Evolutionary conservation across 2,797 vertebrate species (phyloP).

Genomic region (Acipenser transmontanus): DNA sequence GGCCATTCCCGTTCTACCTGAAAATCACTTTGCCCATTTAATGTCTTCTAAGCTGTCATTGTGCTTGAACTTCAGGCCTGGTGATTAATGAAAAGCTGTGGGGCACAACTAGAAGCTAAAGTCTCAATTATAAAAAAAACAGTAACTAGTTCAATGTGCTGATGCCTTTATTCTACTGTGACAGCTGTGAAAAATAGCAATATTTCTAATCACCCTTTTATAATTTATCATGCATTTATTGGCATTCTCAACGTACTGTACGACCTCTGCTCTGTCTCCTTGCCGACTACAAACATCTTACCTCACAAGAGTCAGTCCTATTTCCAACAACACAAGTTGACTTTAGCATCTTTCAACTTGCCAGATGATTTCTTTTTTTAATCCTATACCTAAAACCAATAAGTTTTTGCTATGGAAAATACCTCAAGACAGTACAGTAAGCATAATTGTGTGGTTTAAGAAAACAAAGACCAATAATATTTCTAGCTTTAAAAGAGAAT

Average conservation of each 20-base stretch:
- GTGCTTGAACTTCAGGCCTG: slow-evolving; percentile 79
- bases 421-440: too few species aligned
- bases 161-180: slow-evolving; percentile 90
- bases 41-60: slow-evolving; percentile 86
- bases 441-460: too few species aligned
- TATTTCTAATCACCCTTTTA: slow-evolving; percentile 94
- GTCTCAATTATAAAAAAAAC: slow-evolving; percentile 98
- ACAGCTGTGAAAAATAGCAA: slow-evolving; percentile 95
- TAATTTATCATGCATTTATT: slow-evolving; percentile 96
- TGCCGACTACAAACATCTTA: too few species aligned
- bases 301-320: too few species aligned
- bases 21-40: slow-evolving; percentile 83
- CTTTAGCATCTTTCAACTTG: too few species aligned
- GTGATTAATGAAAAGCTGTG: slow-evolving; percentile 98
- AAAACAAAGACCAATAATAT: too few species aligned
- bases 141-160: slow-evolving; percentile 96
- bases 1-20: slow-evolving; percentile 77
- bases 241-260: slow-evolving; percentile 71
- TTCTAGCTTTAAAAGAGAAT: too few species aligned
- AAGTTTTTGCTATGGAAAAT: too few species aligned
- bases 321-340: too few species aligned
- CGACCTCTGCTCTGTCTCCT: slow-evolving; percentile 46
- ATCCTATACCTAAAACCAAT: too few species aligned
- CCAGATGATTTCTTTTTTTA: too few species aligned
- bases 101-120: slow-evolving; percentile 95